Conservation (phyloP, 2,113 vertebrate genomes). For the Cavia aperea region DNA sequence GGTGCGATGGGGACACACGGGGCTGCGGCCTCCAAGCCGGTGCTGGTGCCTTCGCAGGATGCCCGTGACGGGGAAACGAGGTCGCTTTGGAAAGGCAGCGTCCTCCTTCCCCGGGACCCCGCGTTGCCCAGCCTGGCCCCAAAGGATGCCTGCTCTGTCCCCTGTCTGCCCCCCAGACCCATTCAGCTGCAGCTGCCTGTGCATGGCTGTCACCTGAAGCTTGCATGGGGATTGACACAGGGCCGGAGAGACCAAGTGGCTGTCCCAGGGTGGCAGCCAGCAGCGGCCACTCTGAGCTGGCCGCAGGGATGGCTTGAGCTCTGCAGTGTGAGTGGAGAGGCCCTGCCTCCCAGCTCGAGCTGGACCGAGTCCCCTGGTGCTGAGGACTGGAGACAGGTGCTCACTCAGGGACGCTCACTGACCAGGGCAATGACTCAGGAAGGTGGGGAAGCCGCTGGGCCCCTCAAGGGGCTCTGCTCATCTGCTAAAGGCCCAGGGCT, state of each 20-base stretch:
- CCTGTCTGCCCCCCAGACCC: no score
- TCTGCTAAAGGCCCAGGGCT: neutral
- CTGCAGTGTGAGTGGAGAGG: neutral
- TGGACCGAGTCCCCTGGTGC: neutral
- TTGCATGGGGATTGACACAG: neutral
- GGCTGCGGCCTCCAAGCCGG: neutral
- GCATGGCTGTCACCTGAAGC: no score
- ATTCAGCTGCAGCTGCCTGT: neutral
- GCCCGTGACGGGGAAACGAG: no score
- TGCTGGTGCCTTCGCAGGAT: neutral
- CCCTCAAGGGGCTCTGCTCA: neutral
- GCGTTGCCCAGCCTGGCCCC: neutral
- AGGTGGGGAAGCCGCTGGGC: neutral
- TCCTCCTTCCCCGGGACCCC: neutral
- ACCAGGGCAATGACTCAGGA: neutral
- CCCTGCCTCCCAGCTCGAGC: neutral
- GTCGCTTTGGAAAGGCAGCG: no score
- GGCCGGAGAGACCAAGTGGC: neutral
- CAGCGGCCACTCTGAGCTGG: neutral
- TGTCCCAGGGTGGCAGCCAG: neutral
- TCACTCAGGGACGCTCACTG: no score
- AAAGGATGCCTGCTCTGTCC: no score
- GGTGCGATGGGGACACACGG: neutral
- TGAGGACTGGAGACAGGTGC: fast-evolving
- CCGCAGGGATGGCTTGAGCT: neutral